phyloP scores from a whole-genome alignment of 2,797 vertebrate species.

The Falco berigora region DNA sequence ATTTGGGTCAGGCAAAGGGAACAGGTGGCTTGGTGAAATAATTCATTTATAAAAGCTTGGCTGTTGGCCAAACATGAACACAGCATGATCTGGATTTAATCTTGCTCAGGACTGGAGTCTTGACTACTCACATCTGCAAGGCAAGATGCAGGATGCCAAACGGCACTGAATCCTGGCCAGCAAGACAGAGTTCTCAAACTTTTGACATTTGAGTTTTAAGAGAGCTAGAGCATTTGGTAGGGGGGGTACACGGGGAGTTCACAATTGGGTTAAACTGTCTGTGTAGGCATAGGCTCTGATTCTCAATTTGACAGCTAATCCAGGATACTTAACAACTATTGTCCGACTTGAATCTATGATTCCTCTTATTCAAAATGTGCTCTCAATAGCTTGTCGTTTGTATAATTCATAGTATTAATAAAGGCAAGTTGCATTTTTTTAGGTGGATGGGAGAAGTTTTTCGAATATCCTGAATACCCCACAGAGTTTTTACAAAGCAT shows the following conservation, averaged over 20 bases:
- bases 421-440: background rate
- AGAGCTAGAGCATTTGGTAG: background rate
- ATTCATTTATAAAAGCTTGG: constrained; percentile 15
- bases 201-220: background rate
- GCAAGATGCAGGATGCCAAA: background rate
- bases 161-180: background rate
- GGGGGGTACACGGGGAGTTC: background rate
- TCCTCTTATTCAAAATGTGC: background rate
- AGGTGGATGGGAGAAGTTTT: background rate
- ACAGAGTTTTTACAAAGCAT: background rate
- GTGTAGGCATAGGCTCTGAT: background rate
- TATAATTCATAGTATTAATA: background rate
- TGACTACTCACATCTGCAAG: background rate
- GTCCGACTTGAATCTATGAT: background rate
- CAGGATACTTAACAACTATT: background rate
- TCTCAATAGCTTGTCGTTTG: background rate
- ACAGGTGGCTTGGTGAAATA: constrained; percentile 11
- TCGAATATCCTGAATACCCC: background rate
- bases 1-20: constrained; percentile 1
- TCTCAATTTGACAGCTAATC: background rate
- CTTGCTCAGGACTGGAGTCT: background rate
- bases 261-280: background rate
- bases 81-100: background rate
- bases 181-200: background rate
- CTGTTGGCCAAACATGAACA: background rate